Base-by-base conservation (phyloP, 2,797 vertebrate species). In the Cossypha heuglini region DNA sequence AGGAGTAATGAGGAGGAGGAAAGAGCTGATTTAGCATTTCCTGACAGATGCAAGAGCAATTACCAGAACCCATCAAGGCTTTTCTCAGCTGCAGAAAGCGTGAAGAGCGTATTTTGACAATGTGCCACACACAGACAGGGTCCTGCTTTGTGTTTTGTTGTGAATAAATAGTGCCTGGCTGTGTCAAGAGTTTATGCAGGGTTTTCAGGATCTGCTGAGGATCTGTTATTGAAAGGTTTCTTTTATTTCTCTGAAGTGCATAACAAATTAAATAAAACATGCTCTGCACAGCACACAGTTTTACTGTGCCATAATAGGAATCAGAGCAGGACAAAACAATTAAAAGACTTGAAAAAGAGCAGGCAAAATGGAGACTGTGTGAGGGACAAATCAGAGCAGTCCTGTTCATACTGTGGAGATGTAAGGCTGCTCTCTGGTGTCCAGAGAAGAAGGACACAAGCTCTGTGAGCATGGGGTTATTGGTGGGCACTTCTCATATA, bases 1-100 rank as follows among this genome's bases (percentile, higher is more conserved):
- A 92, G 89, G 52, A 79, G 25, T 76, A 82, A 89, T 29, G 66
- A 86, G 31, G n/a, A 89, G 42, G 78, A 90, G 57, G 61, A 80
- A 88, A 79, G 25, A 62, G 57, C 29, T 74, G 81, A 74, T 88
- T 71, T 90, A 89, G 85, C 28, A 1, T 71, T 67, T 78, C 33
- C 52, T 90, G 64, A 64, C 61, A 79, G 80, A 83, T 9, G 8
- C 59, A 77, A 74, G 85, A 80, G 75, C 78, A 92, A 74, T 91
- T 94, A 79, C 45, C 52, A 87, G 85, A 91, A 63, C 42, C 38
- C 52, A 88, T 86, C 79, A 93, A 90, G 73, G 73, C 69, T 91
- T 93, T 92, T 84, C 58, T 92, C 73, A 68, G 40, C 86, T 63
- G 49, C 10, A 2, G 69, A 88, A 75, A 78, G 83, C 0, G 1